phyloP scores from a whole-genome alignment of 2,113 vertebrate species.

The Cynoglossus semilaevis region DNA sequence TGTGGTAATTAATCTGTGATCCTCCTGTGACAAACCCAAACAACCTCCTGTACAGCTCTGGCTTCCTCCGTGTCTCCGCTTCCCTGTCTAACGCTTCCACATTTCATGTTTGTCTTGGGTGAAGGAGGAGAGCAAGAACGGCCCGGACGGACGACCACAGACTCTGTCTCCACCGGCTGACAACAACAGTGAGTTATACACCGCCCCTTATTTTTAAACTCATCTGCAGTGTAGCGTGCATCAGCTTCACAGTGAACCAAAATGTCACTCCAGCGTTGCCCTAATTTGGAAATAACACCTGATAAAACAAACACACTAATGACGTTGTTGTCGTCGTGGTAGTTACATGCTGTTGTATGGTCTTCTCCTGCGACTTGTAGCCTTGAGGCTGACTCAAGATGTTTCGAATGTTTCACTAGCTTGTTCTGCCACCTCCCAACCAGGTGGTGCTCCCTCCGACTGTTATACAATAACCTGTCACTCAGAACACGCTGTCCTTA shows the following conservation, averaged over 20 bases:
- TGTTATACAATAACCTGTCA: not conserved
- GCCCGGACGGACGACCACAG: slow-evolving; percentile 52
- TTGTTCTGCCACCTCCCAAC: slow-evolving; percentile 10
- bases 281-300: not conserved
- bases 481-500: not conserved
- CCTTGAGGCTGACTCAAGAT: slow-evolving; percentile 22
- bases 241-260: not conserved
- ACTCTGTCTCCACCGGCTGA: slow-evolving; percentile 41
- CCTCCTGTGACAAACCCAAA: slow-evolving; percentile 2
- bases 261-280: too few species aligned
- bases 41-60: not conserved
- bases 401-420: slow-evolving; percentile 37
- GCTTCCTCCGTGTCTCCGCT: slow-evolving; percentile 10
- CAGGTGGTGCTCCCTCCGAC: slow-evolving; percentile 20
- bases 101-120: slow-evolving; percentile 12
- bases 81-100: slow-evolving; percentile 3
- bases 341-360: slow-evolving; percentile 8
- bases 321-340: too few species aligned
- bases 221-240: not conserved
- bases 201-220: not conserved
- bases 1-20: slow-evolving; percentile 51
- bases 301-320: not conserved
- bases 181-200: slow-evolving; percentile 64
- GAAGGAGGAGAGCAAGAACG: slow-evolving; percentile 62
- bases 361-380: not conserved